These are phyloP conservation scores for Papilio polytes DNA, from an alignment of 1,140 invertebrate species.

Conservation along the genomic window DNA sequence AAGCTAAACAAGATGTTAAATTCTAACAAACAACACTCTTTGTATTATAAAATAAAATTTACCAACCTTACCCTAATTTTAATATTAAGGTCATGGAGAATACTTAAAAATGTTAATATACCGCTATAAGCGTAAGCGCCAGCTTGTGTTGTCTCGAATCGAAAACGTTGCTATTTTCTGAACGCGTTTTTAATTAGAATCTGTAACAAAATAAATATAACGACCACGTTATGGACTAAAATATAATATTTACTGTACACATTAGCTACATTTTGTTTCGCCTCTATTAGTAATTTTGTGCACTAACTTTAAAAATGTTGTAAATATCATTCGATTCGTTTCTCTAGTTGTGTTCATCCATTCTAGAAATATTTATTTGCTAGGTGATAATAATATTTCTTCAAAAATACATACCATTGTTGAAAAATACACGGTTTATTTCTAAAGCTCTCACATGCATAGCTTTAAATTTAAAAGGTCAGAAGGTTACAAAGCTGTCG, in stretches of 20 bases:
- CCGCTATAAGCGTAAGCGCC: background rate
- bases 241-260: no score
- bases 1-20: background rate
- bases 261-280: no score
- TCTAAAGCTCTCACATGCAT: constrained; percentile 23
- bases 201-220: background rate
- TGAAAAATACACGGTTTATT: constrained; percentile 24
- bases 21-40: background rate
- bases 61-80: constrained; percentile 21
- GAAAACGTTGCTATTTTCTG: background rate
- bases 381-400: background rate
- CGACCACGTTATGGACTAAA: no score
- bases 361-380: background rate
- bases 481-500: constrained; percentile 33
- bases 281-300: no score
- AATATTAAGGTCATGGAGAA: constrained; percentile 34
- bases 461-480: constrained; percentile 32
- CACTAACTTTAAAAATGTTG: no score
- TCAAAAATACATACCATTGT: constrained; percentile 12
- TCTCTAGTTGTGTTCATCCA: no score
- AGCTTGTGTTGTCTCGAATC: background rate
- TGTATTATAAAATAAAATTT: constrained; percentile 12
- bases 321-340: background rate
- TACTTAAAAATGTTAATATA: constrained; percentile 33
- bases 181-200: constrained; percentile 9